Evolutionary conservation across 1,140 invertebrate species (phyloP).

Genomic region (Pseudomyrmex gracilis): DNA sequence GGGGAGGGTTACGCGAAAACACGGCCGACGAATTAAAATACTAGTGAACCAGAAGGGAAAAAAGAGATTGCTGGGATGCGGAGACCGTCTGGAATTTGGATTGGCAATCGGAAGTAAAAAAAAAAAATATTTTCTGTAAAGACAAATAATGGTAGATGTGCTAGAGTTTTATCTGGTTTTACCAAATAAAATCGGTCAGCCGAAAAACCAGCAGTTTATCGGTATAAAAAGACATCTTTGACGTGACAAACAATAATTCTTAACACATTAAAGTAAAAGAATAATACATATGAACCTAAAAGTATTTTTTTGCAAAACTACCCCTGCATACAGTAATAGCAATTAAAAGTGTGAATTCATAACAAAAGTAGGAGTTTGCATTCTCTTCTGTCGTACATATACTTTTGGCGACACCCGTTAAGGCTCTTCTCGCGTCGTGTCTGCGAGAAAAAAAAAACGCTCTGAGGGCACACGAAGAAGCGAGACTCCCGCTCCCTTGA

Average conservation of each 20-base stretch:
- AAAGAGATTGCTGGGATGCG: slow-evolving; percentile 31
- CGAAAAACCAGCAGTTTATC: not conserved
- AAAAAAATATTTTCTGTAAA: slow-evolving; percentile 24
- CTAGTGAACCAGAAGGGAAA: slow-evolving; percentile 68
- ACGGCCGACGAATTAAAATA: slow-evolving; percentile 84
- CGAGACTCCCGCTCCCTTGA: slow-evolving; percentile 4
- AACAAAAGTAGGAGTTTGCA: slow-evolving; percentile 8
- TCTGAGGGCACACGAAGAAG: slow-evolving; percentile 2
- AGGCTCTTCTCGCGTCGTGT: slow-evolving; percentile 20
- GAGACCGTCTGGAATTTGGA: slow-evolving; percentile 8
- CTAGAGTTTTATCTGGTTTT: not conserved
- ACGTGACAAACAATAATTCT: not conserved
- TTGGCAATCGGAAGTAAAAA: slow-evolving; percentile 37
- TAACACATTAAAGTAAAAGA: too few relatives aligned
- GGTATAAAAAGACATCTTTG: too few relatives aligned
- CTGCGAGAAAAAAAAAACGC: slow-evolving; percentile 38
- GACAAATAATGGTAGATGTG: not conserved
- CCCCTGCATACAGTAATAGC: not conserved
- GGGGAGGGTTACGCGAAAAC: slow-evolving; percentile 74
- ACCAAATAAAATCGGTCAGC: too few relatives aligned
- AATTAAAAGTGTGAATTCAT: slow-evolving; percentile 5
- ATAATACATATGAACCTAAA: too few relatives aligned
- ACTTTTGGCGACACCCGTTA: slow-evolving; percentile 54
- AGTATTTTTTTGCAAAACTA: not conserved
- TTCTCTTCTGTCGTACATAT: slow-evolving; percentile 16